These are phyloP conservation scores for Ceraclea dissimilis DNA, from an alignment of 2,888 invertebrate species.

Conservation along the genomic window DNA sequence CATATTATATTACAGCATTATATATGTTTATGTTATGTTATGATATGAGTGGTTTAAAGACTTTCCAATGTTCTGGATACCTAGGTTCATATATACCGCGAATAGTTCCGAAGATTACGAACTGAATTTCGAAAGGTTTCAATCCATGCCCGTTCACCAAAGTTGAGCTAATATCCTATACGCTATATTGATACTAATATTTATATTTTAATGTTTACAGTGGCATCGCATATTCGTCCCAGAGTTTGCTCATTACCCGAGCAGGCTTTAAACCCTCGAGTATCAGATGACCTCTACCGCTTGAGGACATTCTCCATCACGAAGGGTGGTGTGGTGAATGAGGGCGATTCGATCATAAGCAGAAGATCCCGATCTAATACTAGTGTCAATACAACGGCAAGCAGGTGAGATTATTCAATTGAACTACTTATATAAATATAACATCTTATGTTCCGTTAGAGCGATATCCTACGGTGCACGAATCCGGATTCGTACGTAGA, in stretches of 20 bases:
- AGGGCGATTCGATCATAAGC: slow-evolving; percentile 83
- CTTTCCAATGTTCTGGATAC: too few relatives aligned
- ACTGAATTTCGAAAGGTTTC: too few relatives aligned
- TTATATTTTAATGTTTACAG: slow-evolving; percentile 38
- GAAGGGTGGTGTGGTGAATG: slow-evolving; percentile 82
- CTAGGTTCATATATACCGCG: too few relatives aligned
- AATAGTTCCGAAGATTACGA: too few relatives aligned
- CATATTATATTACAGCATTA: too few relatives aligned
- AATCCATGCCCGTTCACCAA: too few relatives aligned
- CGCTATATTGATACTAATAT: too few relatives aligned
- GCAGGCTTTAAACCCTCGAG: slow-evolving; percentile 77
- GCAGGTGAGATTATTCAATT: slow-evolving; percentile 51
- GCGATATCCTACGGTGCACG: neutral
- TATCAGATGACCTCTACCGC: slow-evolving; percentile 77
- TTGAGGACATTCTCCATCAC: slow-evolving; percentile 81
- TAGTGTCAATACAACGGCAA: slow-evolving; percentile 77
- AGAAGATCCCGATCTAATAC: slow-evolving; percentile 79
- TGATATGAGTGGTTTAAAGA: too few relatives aligned
- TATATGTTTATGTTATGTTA: too few relatives aligned
- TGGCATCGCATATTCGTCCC: slow-evolving; percentile 76
- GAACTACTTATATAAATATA: neutral
- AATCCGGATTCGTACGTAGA: too few relatives aligned
- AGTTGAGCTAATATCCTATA: too few relatives aligned
- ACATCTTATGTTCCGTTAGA: neutral
- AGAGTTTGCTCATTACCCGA: slow-evolving; percentile 80